Evolutionary conservation across 2,113 vertebrate species (phyloP).

Genomic region (Xiphias gladius): DNA sequence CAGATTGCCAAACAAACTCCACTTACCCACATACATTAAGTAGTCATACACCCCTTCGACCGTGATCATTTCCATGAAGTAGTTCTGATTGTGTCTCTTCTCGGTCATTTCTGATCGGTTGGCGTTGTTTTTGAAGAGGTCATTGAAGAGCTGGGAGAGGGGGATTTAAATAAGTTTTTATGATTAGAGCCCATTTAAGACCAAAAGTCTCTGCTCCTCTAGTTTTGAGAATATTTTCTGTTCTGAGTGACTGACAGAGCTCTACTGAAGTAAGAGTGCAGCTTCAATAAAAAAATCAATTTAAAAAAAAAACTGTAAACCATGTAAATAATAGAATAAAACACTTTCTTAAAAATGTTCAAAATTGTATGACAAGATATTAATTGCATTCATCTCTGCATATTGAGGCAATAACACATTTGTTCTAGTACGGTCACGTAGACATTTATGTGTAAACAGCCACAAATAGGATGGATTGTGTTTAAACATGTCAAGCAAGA

Average conservation of each 20-base stretch:
- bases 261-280: no score
- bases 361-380: neutral
- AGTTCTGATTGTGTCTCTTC: slow-evolving; percentile 95
- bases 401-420: neutral
- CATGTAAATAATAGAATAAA: no score
- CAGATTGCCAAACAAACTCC: neutral
- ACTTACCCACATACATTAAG: slow-evolving; percentile 95
- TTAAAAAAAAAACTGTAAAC: no score
- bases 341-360: no score
- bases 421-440: no score
- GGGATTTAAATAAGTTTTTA: slow-evolving; percentile 2
- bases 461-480: neutral
- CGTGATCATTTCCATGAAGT: slow-evolving; percentile 95
- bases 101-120: slow-evolving; percentile 93
- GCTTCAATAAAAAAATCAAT: no score
- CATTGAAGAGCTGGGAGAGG: slow-evolving; percentile 91
- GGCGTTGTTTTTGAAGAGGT: slow-evolving; percentile 96
- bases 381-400: neutral
- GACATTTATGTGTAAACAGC: neutral
- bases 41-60: slow-evolving; percentile 97
- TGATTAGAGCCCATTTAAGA: slow-evolving; percentile 11
- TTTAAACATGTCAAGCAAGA: neutral
- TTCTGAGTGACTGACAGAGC: neutral
- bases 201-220: neutral
- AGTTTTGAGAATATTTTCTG: slow-evolving; percentile 6